A percentile compares a stretch with the other conserved stretches of the same genome.
phyloP scores from a whole-genome alignment of 1,140 invertebrate genomes.

The Drosophila ambigua region DNA sequence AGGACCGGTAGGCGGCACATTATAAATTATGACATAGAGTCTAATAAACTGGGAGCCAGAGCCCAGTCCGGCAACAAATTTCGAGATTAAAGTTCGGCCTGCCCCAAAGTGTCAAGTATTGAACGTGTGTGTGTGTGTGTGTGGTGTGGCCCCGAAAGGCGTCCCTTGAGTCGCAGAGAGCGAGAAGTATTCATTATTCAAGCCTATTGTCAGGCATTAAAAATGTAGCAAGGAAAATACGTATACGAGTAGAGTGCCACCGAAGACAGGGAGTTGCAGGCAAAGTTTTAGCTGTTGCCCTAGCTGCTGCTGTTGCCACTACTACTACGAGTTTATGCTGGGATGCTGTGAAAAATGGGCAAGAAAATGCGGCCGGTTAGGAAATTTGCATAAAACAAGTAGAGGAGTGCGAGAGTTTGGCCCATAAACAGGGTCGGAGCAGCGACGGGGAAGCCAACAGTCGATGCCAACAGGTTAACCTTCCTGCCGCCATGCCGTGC shows the following conservation, averaged over 20 bases:
- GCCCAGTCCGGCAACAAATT: conserved; percentile 24
- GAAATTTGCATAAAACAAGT: conserved; percentile 72
- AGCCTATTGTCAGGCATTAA: conserved; percentile 73
- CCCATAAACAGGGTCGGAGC: conserved; percentile 66
- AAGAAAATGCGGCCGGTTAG: conserved; percentile 69
- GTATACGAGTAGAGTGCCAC: conserved; percentile 4
- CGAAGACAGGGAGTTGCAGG: conserved; percentile 49
- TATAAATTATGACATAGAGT: conserved; percentile 76
- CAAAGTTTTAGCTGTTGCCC: conserved; percentile 55
- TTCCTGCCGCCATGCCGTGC: background rate
- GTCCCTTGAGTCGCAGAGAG: conserved; percentile 22
- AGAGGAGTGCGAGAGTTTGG: conserved; percentile 58
- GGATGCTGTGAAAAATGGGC: conserved; percentile 65
- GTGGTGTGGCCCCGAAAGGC: background rate
- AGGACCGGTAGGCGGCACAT: conserved; percentile 45
- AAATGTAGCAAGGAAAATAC: conserved; percentile 56
- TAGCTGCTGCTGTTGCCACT: conserved; percentile 14
- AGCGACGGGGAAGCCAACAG: conserved; percentile 32
- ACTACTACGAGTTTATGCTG: background rate
- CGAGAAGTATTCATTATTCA: conserved; percentile 71
- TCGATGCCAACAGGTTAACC: conserved; percentile 73
- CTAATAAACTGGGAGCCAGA: conserved; percentile 55
- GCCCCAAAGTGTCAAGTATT: conserved; percentile 66
- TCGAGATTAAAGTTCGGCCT: conserved; percentile 48
- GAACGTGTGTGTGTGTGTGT: conserved; percentile 25